Evolutionary conservation across 2,888 invertebrate species (phyloP), one percentile per base, ranked within the genome.

Genomic region (Phengaris alcon): DNA sequence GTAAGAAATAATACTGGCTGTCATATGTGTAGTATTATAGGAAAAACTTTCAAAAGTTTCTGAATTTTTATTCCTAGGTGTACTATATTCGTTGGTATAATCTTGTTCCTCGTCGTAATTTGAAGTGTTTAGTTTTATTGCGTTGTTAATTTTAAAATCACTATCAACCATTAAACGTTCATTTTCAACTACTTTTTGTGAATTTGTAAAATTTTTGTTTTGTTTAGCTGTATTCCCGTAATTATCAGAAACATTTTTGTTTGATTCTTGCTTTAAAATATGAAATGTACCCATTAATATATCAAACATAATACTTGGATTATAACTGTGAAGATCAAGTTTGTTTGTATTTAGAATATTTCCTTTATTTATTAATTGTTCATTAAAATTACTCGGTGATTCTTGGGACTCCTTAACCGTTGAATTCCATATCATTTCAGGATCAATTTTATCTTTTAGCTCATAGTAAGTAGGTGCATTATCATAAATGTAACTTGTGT

Each of bases 391-490:
- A 69, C 84, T 79, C 76, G 83, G 80, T 73, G 87, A 85, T 55
- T 85, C 84, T 79, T 86, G 82, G 0, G 86, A 83, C 55, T 87
- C 85, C 75, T 87, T 88, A 55, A 82, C 84, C 5, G 87, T 85
- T n/a, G 85, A 84, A 12, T 77, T 79, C 86, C 86, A 88, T 54
- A 82, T 78, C n/a, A 82, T 85, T 74, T 87, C 86, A 52, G 86
- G 84, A 76, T 89, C 84, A 46, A 80, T 77, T 74, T 78, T 77
- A 54, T 73, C 68, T 46, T 75, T 77, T 73, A 68, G 73, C 59
- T 73, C 73, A 8, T 70, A 70, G 12, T 69, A 55, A 9, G 48
- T 77, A 8, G 82, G 80, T 44, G 79, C 77, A 15, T 78, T 79
- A 69, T 78, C 80, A 13, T 77, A 77, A 12, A 76, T 73, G 70